Evolutionary conservation across 2,797 vertebrate genomes (phyloP).

Genomic region (Artibeus jamaicensis): DNA sequence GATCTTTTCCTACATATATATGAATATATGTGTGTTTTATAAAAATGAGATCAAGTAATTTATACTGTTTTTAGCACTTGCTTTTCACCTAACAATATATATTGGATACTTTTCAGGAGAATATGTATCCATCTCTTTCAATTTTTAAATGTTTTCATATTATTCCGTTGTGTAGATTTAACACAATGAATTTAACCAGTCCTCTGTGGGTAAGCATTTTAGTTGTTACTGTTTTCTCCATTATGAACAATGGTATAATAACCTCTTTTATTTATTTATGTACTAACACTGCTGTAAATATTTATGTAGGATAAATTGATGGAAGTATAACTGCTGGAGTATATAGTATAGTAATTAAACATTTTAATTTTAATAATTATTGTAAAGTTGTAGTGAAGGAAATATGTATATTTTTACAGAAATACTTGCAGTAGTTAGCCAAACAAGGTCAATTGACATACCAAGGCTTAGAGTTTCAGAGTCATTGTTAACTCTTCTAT

Average conservation of each 20-base stretch:
- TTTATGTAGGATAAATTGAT: not conserved
- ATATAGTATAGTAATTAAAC: not conserved
- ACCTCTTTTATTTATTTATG: constrained; percentile 29
- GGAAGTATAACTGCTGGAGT: not conserved
- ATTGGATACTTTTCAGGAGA: not conserved
- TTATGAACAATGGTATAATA: not conserved
- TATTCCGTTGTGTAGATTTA: not conserved
- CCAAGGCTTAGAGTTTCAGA: not conserved
- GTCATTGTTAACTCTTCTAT: not conserved
- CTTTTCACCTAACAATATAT: not conserved
- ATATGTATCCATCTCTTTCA: not conserved
- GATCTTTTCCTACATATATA: not conserved
- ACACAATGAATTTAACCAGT: not conserved
- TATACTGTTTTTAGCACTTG: not conserved
- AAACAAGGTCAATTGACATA: not conserved
- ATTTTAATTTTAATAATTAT: not conserved
- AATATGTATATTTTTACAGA: not conserved
- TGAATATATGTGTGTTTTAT: not conserved
- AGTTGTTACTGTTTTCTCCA: not conserved
- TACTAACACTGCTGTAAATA: not conserved
- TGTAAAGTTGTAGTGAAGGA: not conserved
- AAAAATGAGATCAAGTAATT: not conserved
- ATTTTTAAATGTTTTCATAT: not conserved
- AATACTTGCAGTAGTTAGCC: not conserved
- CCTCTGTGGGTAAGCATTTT: not conserved